Evolutionary conservation across 2,113 vertebrate genomes (phyloP).

Genomic region (Clinocottus analis): DNA sequence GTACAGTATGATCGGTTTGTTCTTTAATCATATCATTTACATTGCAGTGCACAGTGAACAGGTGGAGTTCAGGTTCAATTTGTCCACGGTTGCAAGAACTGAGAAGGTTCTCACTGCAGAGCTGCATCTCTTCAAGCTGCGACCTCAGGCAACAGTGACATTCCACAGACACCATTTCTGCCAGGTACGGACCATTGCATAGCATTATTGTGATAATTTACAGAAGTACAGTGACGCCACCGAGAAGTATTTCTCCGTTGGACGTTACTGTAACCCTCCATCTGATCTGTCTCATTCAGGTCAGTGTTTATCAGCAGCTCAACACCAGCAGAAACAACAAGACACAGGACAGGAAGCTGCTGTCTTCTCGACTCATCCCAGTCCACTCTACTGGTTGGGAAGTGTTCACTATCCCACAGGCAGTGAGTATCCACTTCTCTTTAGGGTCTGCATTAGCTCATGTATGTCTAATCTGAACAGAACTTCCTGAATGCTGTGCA

Average conservation of each 20-base stretch:
- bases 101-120: conserved; percentile 91
- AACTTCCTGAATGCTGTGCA: neutral
- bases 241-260: neutral
- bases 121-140: conserved; percentile 91
- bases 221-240: neutral
- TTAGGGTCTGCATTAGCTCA: neutral
- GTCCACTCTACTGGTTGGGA: conserved; percentile 90
- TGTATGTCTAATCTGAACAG: neutral
- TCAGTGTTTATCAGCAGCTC: conserved; percentile 89
- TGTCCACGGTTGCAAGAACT: conserved; percentile 86
- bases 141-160: conserved; percentile 53
- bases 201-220: neutral
- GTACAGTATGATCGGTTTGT: no score
- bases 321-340: conserved; percentile 72
- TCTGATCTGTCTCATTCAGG: conserved; percentile 71
- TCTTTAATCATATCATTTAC: neutral
- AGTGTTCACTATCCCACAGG: conserved; percentile 89
- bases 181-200: conserved; percentile 80
- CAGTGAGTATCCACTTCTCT: conserved; percentile 81
- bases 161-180: conserved; percentile 88
- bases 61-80: conserved; percentile 86
- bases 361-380: conserved; percentile 86
- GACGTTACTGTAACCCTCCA: neutral
- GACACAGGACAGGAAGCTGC: conserved; percentile 80
- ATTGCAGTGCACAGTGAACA: conserved; percentile 84